phyloP scores from a whole-genome alignment of 2,113 vertebrate species.

The Odontophorus gujanensis region DNA sequence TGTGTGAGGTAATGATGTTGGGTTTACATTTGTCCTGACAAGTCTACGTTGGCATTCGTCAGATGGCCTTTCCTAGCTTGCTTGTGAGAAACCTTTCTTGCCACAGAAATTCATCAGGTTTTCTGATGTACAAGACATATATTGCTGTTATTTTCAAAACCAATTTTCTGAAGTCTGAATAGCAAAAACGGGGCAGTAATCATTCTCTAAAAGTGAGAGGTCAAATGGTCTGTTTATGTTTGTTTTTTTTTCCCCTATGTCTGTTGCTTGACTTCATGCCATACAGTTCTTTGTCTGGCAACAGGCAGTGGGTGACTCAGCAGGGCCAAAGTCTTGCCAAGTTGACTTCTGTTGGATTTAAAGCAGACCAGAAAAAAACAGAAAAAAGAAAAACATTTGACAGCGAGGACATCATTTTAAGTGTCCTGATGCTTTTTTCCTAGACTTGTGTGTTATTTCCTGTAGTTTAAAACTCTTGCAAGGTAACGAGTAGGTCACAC shows the following conservation, averaged over 20 bases:
- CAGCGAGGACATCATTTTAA: not conserved
- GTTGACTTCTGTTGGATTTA: not conserved
- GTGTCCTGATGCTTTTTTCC: not conserved
- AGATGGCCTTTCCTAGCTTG: not conserved
- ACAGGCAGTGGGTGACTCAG: constrained; percentile 73
- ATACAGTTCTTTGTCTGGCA: not conserved
- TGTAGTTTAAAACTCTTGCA: constrained; percentile 45
- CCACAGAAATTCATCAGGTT: not conserved
- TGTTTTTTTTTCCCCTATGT: not conserved
- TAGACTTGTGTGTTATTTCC: constrained; percentile 16
- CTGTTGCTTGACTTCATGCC: not conserved
- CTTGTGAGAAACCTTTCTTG: not conserved
- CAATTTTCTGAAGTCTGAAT: not conserved
- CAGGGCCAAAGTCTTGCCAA: constrained; percentile 37
- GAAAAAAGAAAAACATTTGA: not conserved
- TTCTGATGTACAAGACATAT: not conserved
- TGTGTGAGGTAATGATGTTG: not conserved
- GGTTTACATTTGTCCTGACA: constrained; percentile 2
- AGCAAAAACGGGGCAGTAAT: not conserved
- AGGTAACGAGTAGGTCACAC: not conserved
- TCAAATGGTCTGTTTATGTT: not conserved
- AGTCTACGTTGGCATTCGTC: not conserved
- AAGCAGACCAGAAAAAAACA: not conserved
- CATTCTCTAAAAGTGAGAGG: not conserved
- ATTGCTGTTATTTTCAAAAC: not conserved